These are phyloP conservation scores for Microctenopoma steveboyesi DNA, from an alignment of 2,797 vertebrate genomes.

Conservation along the genomic window DNA sequence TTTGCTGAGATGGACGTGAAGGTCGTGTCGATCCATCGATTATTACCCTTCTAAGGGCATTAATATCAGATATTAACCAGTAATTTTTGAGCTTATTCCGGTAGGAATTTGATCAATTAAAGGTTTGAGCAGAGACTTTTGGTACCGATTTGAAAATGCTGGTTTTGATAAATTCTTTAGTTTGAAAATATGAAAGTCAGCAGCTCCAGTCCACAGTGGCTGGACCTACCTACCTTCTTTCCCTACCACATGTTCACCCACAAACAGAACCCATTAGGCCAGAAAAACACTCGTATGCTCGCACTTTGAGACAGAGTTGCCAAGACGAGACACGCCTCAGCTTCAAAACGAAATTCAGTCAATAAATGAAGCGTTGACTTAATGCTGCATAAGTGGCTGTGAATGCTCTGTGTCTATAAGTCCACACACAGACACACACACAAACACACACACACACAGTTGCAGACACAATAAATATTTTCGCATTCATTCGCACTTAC, in stretches of 20 bases:
- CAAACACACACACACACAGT: neutral
- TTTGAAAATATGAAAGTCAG: no score
- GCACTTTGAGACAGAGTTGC: slow-evolving; percentile 3
- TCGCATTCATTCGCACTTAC: slow-evolving; percentile 10
- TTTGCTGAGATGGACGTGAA: no score
- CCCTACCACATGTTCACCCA: slow-evolving; percentile 5
- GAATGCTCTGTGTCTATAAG: slow-evolving; percentile 3
- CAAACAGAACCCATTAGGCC: neutral
- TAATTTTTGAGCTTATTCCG: no score
- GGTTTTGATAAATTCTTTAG: no score
- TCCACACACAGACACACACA: neutral
- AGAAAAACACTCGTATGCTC: slow-evolving; percentile 20
- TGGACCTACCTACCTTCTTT: neutral
- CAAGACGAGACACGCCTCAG: slow-evolving; percentile 15
- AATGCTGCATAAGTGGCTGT: slow-evolving; percentile 2
- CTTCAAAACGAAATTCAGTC: slow-evolving; percentile 27
- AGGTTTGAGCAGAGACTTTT: no score
- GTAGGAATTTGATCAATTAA: no score
- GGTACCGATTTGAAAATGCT: no score
- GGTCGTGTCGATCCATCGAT: no score
- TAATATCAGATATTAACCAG: no score
- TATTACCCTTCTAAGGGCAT: no score
- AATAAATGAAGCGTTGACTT: slow-evolving; percentile 31
- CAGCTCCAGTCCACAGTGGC: neutral
- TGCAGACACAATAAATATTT: slow-evolving; percentile 11